phyloP scores from a whole-genome alignment of 2,113 vertebrate genomes.

The Isurus oxyrinchus region DNA sequence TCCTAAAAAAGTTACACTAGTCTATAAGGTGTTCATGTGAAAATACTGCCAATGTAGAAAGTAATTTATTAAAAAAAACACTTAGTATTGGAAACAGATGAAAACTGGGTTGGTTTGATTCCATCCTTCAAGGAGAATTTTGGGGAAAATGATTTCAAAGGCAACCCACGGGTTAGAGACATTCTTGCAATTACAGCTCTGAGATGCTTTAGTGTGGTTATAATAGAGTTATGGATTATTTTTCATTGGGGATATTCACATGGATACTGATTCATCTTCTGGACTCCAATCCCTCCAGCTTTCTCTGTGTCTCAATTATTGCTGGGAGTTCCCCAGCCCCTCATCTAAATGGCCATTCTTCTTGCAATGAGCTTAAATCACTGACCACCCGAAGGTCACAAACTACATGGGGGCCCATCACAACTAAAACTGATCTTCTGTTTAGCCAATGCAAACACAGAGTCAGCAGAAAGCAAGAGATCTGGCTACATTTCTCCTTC shows the following conservation, averaged over 20 bases:
- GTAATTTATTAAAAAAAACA: neutral
- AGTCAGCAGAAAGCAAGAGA: no score
- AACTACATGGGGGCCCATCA: neutral
- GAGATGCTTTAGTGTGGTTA: neutral
- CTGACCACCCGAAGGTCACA: neutral
- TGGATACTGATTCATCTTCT: neutral
- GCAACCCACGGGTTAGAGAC: neutral
- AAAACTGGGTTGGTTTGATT: neutral
- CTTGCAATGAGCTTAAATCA: neutral
- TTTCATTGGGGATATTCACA: neutral
- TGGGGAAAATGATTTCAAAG: constrained; percentile 6
- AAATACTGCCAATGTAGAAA: neutral
- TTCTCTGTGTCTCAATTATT: neutral
- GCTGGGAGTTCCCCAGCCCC: neutral
- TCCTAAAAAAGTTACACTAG: neutral
- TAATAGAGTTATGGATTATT: neutral
- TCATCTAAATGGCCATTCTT: neutral
- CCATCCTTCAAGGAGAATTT: neutral
- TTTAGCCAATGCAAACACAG: neutral
- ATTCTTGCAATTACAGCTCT: neutral
- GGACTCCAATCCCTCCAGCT: neutral
- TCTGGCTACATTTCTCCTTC: neutral
- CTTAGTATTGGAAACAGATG: constrained; percentile 16
- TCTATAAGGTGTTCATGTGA: neutral
- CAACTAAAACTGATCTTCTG: neutral